Conservation (phyloP, 2,888 invertebrate species). For the Ctena decussata region DNA sequence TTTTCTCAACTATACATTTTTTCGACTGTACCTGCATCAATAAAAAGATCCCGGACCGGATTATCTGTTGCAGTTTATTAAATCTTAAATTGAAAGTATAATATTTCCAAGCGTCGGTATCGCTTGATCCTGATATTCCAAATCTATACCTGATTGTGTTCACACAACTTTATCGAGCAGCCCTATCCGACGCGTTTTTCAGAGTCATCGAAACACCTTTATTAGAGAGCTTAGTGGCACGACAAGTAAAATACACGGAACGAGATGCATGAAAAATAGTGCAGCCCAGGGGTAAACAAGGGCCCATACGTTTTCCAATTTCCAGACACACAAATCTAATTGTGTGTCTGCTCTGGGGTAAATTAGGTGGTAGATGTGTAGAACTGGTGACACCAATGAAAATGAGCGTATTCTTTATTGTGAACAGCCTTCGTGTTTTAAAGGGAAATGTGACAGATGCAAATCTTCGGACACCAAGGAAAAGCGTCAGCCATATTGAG, state of each 20-base stretch:
- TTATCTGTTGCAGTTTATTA: no score
- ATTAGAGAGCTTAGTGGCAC: no score
- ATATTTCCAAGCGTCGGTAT: no score
- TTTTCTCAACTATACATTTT: no score
- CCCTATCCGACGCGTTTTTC: no score
- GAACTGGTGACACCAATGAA: constrained; percentile 1
- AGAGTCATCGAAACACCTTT: no score
- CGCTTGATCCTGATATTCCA: no score
- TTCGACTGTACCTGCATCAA: no score
- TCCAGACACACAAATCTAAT: constrained; percentile 21
- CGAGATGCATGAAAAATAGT: constrained; percentile 27
- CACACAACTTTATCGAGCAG: no score
- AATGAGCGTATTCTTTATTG: neutral
- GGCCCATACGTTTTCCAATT: neutral
- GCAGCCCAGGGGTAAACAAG: constrained; percentile 20
- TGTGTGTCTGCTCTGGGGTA: constrained; percentile 19
- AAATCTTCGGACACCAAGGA: constrained; percentile 61
- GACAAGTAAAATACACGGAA: constrained; percentile 46
- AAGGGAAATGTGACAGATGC: constrained; percentile 36
- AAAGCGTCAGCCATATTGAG: constrained; percentile 65
- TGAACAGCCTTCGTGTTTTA: constrained; percentile 8
- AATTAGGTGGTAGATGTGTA: constrained; percentile 29
- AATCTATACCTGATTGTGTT: no score
- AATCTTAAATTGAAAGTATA: no score
- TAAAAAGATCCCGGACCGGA: no score